A percentile compares a stretch with the other conserved stretches of the same genome.
phyloP scores from a whole-genome alignment of 2,113 vertebrate species.

The Phaethon lepturus region DNA sequence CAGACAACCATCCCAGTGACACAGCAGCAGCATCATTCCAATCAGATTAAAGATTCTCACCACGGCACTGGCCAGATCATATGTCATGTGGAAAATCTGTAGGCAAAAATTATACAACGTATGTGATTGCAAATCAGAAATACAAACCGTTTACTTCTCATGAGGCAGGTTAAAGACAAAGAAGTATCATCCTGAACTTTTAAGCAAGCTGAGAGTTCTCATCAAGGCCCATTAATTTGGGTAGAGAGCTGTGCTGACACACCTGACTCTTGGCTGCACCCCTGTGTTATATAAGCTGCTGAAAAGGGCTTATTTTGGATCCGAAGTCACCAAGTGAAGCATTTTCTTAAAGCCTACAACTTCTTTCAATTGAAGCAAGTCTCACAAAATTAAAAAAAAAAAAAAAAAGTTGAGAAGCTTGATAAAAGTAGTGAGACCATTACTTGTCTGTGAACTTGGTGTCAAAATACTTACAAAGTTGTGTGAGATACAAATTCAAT shows the following conservation, averaged over 20 bases:
- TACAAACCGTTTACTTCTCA: not conserved
- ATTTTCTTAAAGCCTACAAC: not conserved
- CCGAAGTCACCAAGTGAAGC: not conserved
- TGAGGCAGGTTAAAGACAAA: not conserved
- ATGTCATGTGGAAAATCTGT: constrained; percentile 99
- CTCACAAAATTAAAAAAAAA: not conserved
- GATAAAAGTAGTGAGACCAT: not conserved
- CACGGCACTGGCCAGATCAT: constrained; percentile 97
- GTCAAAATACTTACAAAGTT: not conserved
- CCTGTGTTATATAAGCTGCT: not conserved
- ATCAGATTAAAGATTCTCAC: constrained; percentile 99
- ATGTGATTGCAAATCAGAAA: not conserved
- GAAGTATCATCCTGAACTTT: not conserved
- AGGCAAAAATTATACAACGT: constrained; percentile 6
- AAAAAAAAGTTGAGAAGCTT: not conserved
- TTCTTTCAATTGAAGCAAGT: not conserved
- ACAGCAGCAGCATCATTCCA: constrained; percentile 99
- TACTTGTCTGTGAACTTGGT: not conserved
- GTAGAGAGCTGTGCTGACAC: not conserved
- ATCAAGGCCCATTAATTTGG: not conserved
- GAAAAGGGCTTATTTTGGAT: not conserved
- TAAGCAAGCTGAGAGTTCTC: not conserved
- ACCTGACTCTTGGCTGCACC: not conserved
- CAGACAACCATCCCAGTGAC: constrained; percentile 98
- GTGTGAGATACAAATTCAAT: not conserved